Conservation (phyloP, 2,888 invertebrate genomes). For the Scaptomyza polygonia region DNA sequence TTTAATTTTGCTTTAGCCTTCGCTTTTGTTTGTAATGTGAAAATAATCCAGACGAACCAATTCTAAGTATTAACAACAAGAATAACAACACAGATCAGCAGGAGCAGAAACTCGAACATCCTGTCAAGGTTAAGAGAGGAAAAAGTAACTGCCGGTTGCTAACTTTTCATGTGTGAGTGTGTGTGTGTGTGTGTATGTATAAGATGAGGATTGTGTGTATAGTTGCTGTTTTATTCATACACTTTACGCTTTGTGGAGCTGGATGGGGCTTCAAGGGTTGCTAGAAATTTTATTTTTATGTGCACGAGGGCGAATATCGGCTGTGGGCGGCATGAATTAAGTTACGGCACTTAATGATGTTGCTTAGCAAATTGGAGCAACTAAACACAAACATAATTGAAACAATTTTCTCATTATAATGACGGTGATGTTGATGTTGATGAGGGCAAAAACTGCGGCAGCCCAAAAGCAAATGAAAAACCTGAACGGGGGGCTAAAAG, state of each 20-base stretch:
- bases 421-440: constrained; percentile 53
- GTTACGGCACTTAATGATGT: constrained; percentile 78
- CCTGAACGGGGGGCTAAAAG: constrained; percentile 12
- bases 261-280: constrained; percentile 32
- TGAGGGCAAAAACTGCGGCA: constrained; percentile 23
- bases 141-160: constrained; percentile 1
- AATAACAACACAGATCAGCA: constrained; percentile 21
- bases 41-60: constrained; percentile 73
- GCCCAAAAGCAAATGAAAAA: constrained; percentile 11
- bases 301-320: constrained; percentile 27
- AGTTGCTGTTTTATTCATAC: constrained; percentile 65
- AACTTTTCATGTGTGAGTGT: constrained; percentile 36
- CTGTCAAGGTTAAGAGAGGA: constrained; percentile 38
- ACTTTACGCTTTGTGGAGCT: constrained; percentile 49
- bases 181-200: constrained; percentile 14
- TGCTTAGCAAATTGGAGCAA: constrained; percentile 81
- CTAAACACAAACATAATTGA: constrained; percentile 80
- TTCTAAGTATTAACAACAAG: constrained; percentile 70
- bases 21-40: constrained; percentile 70
- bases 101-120: constrained; percentile 43
- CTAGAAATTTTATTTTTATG: constrained; percentile 74
- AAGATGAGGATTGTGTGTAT: constrained; percentile 15
- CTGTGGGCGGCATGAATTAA: constrained; percentile 50
- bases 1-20: constrained; percentile 44
- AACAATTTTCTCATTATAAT: constrained; percentile 80